These are phyloP conservation scores for Asarcornis scutulata DNA, from an alignment of 2,113 vertebrate genomes.

Conservation along the genomic window DNA sequence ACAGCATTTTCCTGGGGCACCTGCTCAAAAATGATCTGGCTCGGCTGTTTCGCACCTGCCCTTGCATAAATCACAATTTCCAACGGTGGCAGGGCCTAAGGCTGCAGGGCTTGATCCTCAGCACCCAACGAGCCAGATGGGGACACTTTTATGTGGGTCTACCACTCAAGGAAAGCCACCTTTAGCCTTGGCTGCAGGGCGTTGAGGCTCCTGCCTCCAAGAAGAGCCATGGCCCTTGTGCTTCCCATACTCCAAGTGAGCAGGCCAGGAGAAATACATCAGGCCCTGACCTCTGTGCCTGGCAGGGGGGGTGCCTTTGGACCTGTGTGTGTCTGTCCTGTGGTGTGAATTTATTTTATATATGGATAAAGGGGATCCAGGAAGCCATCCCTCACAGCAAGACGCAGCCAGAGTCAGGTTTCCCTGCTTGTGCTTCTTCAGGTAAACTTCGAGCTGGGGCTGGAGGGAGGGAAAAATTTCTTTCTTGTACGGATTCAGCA, in stretches of 20 bases:
- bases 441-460: background rate
- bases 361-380: background rate
- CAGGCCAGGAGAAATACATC: accelerated
- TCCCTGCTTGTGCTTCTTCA: background rate
- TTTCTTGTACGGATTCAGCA: background rate
- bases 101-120: background rate
- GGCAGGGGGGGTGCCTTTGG: background rate
- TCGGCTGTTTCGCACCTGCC: background rate
- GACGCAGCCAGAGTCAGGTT: background rate
- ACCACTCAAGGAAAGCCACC: background rate
- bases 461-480: background rate
- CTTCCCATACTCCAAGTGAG: background rate
- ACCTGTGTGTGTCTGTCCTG: too few relatives aligned
- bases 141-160: background rate
- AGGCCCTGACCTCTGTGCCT: background rate
- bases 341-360: background rate
- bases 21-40: background rate
- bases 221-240: accelerated
- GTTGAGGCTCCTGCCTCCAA: background rate
- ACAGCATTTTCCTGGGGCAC: background rate
- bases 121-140: accelerated
- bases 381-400: background rate
- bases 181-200: accelerated
- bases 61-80: background rate
- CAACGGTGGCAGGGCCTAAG: background rate